Evolutionary conservation across 2,888 invertebrate species (phyloP).

Genomic region (Tipula unca): DNA sequence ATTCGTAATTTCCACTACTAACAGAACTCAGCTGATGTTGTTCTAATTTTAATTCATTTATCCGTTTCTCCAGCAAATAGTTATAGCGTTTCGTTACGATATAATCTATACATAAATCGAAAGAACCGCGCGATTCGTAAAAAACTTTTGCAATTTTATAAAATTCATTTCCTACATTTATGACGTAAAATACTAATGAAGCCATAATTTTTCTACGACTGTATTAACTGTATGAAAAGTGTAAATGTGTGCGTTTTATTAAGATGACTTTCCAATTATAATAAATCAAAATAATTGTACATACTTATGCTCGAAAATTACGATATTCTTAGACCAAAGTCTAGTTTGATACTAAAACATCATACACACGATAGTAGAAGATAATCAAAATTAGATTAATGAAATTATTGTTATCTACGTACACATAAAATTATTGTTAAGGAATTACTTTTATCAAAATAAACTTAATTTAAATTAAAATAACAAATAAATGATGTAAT

Average conservation of each 20-base stretch:
- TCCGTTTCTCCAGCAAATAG: neutral
- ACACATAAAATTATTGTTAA: neutral
- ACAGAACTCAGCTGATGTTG: neutral
- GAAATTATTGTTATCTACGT: neutral
- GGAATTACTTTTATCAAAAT: neutral
- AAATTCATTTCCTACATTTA: neutral
- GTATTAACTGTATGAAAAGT: neutral
- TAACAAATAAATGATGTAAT: neutral
- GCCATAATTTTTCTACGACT: neutral
- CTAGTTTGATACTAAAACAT: neutral
- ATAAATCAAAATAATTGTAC: neutral
- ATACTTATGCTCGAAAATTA: neutral
- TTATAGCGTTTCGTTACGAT: neutral
- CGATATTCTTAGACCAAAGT: neutral
- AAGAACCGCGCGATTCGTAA: neutral
- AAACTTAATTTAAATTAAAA: neutral
- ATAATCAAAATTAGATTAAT: neutral
- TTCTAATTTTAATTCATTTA: neutral
- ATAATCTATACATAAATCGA: neutral
- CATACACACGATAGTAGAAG: too few species aligned
- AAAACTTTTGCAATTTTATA: neutral
- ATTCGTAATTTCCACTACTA: neutral
- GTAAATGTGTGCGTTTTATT: neutral
- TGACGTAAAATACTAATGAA: neutral
- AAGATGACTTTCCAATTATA: neutral